Evolutionary conservation across 1,140 invertebrate species (phyloP).

Genomic region (Caenorhabditis inopinata): DNA sequence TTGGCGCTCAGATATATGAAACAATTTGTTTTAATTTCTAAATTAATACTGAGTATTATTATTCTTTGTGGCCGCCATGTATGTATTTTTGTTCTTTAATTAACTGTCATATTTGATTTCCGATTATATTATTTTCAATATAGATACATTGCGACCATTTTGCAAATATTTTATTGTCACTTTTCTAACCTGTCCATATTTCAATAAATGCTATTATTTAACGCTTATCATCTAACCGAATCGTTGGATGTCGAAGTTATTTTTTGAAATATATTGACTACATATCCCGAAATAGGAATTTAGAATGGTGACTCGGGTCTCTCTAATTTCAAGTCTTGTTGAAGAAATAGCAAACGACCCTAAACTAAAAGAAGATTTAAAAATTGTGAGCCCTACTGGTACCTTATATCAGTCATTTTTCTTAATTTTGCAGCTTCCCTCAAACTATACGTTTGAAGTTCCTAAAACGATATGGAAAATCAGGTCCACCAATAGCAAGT

Average conservation of each 20-base stretch:
- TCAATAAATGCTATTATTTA: background rate
- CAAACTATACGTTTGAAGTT: slow-evolving; percentile 98
- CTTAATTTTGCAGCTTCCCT: slow-evolving; percentile 72
- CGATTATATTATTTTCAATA: no score
- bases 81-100: background rate
- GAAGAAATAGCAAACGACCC: slow-evolving; percentile 48
- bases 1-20: slow-evolving; percentile 94
- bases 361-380: slow-evolving; percentile 46
- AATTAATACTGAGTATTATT: background rate
- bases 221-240: no score
- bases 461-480: slow-evolving; percentile 97
- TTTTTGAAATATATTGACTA: no score
- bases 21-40: background rate
- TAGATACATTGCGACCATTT: background rate
- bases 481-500: slow-evolving; percentile 77
- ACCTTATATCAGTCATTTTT: no score
- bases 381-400: slow-evolving; percentile 53
- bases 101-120: no score
- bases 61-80: background rate
- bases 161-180: background rate
- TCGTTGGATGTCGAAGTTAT: no score
- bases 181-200: background rate
- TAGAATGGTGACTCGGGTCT: slow-evolving; percentile 14
- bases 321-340: slow-evolving; percentile 41
- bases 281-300: no score